Evolutionary conservation across 1,140 invertebrate genomes (phyloP).

Genomic region (Zaprionus lachaisei): DNA sequence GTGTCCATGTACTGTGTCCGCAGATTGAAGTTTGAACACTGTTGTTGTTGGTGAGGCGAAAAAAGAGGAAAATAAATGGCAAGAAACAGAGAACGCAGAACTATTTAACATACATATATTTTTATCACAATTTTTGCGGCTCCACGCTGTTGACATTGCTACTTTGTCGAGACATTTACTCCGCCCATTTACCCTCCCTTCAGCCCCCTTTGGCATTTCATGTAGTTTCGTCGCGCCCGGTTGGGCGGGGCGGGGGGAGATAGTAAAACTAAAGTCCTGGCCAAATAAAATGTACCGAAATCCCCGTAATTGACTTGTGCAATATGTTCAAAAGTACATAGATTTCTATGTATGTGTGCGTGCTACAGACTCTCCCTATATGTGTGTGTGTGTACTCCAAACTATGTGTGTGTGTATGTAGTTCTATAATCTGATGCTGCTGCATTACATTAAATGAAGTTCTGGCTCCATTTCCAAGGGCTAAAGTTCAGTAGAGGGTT

Average conservation of each 20-base stretch:
- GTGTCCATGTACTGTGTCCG: conserved; percentile 23
- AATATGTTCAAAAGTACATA: conserved; percentile 60
- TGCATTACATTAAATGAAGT: conserved; percentile 48
- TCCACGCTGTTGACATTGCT: conserved; percentile 54
- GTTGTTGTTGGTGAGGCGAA: conserved; percentile 33
- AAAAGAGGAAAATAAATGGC: neutral
- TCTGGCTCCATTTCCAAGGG: conserved; percentile 1
- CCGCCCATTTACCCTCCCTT: conserved; percentile 3
- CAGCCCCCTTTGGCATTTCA: conserved; percentile 9
- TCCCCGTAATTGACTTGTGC: conserved; percentile 78
- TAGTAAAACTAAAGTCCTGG: conserved; percentile 63
- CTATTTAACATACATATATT: conserved; percentile 76
- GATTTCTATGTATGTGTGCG: conserved; percentile 27
- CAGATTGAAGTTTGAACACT: conserved; percentile 57
- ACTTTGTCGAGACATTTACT: conserved; percentile 45
- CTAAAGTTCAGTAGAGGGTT: neutral
- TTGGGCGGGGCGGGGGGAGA: neutral
- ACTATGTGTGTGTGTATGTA: conserved; percentile 32
- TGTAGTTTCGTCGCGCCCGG: neutral
- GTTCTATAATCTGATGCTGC: conserved; percentile 43
- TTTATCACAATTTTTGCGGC: conserved; percentile 73
- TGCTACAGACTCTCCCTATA: neutral
- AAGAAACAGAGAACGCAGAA: conserved; percentile 46
- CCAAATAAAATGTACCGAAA: conserved; percentile 74
- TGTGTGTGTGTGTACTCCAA: conserved; percentile 28